Conservation (phyloP, 2,113 vertebrate genomes). For the Synchiropus splendidus region DNA sequence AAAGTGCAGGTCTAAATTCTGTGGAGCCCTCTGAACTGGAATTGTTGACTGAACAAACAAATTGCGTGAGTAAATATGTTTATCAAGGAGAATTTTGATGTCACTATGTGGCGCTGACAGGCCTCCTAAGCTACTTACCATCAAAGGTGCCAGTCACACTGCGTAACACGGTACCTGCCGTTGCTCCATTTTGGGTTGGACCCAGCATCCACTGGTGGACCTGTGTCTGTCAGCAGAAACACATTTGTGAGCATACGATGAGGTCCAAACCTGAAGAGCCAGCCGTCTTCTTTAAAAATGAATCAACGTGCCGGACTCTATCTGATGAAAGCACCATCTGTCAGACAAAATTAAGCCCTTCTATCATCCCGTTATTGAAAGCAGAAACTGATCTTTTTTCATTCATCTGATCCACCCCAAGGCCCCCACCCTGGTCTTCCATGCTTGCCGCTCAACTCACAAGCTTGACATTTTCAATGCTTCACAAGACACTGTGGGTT, state of each 20-base stretch:
- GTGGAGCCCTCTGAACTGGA: too few relatives aligned
- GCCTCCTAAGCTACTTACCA: too few relatives aligned
- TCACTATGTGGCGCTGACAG: too few relatives aligned
- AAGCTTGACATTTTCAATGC: constrained; percentile 54
- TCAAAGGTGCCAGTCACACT: too few relatives aligned
- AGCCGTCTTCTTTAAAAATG: constrained; percentile 78
- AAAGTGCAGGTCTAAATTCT: too few relatives aligned
- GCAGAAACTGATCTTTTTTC: constrained; percentile 54
- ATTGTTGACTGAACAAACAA: too few relatives aligned
- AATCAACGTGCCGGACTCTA: constrained; percentile 71
- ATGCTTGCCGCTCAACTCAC: constrained; percentile 31
- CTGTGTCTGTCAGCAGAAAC: constrained; percentile 74
- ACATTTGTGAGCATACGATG: constrained; percentile 74
- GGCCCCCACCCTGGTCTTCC: constrained; percentile 13
- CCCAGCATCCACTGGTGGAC: constrained; percentile 61
- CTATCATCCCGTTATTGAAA: constrained; percentile 52
- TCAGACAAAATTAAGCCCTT: constrained; percentile 73
- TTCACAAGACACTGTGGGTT: too few relatives aligned
- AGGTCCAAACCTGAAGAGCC: constrained; percentile 62
- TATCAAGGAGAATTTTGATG: too few relatives aligned
- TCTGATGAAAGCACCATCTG: constrained; percentile 78
- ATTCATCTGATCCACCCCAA: too few relatives aligned
- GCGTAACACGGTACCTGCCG: constrained; percentile 42
- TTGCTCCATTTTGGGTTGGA: constrained; percentile 57
- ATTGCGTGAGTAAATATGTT: too few relatives aligned